Percentiles rank a stretch among this genome's conserved stretches.
Conservation (phyloP, 1,140 invertebrate genomes). For the Lordiphosa mommai region DNA sequence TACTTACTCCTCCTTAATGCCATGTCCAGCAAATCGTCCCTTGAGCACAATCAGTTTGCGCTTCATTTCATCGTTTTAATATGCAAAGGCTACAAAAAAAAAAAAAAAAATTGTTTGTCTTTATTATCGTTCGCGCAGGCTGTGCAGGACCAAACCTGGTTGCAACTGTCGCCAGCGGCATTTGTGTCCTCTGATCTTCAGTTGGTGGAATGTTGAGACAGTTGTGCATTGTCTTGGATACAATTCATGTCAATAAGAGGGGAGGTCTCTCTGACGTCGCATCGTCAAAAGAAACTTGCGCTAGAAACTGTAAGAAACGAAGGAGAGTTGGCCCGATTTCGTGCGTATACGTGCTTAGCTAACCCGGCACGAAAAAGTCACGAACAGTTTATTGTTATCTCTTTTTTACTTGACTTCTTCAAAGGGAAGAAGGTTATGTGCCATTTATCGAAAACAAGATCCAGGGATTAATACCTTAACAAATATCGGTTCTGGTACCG, state of each 20-base stretch:
- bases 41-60: slow-evolving; percentile 56
- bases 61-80: slow-evolving; percentile 66
- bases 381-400: no score
- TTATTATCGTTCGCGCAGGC: slow-evolving; percentile 47
- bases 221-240: slow-evolving; percentile 4
- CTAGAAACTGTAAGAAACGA: no score
- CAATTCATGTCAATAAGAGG: background rate
- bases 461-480: no score
- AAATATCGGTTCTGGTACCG: no score
- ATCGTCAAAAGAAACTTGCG: no score
- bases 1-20: slow-evolving; percentile 29
- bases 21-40: slow-evolving; percentile 61
- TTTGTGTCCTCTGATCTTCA: slow-evolving; percentile 8
- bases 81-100: slow-evolving; percentile 16
- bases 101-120: slow-evolving; percentile 53
- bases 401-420: no score
- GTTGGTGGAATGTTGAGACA: slow-evolving; percentile 6
- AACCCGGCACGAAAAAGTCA: no score
- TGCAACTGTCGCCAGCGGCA: slow-evolving; percentile 15
- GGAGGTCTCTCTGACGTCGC: no score
- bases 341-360: no score
- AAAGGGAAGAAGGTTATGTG: no score
- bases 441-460: no score
- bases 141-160: slow-evolving; percentile 17
- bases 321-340: no score